phyloP scores from a whole-genome alignment of 2,797 vertebrate species.

The Taeniopygia guttata region DNA sequence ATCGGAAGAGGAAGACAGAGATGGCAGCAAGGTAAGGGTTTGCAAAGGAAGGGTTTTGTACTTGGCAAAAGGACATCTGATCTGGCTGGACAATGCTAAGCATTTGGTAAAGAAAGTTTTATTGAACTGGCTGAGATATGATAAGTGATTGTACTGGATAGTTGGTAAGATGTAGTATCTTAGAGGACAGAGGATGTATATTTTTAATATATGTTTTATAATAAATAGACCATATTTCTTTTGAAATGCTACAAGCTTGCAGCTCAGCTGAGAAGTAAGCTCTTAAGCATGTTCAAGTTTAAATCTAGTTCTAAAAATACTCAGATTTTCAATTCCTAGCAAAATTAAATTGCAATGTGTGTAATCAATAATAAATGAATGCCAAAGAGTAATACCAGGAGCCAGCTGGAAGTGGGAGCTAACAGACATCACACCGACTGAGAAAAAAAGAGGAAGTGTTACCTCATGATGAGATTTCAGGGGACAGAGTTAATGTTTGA shows the following conservation, averaged over 20 bases:
- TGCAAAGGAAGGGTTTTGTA: neutral
- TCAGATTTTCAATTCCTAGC: neutral
- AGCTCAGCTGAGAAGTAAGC: neutral
- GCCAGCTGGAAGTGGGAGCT: neutral
- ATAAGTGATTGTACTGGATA: neutral
- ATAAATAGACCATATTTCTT: neutral
- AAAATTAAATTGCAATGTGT: neutral
- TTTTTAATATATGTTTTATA: neutral
- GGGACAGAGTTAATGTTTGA: neutral
- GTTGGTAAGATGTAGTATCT: neutral
- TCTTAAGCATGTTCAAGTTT: neutral
- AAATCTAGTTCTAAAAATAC: neutral
- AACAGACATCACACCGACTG: neutral
- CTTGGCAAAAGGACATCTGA: neutral
- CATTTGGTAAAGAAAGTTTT: neutral
- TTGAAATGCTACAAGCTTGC: neutral
- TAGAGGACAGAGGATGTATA: neutral
- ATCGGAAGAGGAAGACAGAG: neutral
- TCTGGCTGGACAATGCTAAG: neutral
- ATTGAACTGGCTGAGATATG: neutral
- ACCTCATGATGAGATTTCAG: neutral
- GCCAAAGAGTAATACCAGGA: neutral
- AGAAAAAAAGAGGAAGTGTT: neutral
- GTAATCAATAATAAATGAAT: neutral
- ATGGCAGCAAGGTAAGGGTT: neutral